These are phyloP conservation scores for Corythucha ciliata DNA, from an alignment of 2,888 invertebrate genomes.

Conservation along the genomic window DNA sequence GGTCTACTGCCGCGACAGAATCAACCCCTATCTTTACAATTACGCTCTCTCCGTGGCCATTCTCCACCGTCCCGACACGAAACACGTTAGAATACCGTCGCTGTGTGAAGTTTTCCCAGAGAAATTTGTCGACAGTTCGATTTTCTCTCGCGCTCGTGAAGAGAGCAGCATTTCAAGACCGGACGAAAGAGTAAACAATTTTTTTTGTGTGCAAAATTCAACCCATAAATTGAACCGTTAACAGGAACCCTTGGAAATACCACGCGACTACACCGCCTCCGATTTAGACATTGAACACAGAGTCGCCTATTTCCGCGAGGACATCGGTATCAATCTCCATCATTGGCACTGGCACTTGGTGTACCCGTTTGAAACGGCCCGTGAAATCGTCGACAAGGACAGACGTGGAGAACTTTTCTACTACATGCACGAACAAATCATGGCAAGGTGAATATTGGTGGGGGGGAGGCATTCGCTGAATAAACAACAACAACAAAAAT, in stretches of 20 bases:
- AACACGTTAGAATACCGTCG: constrained; percentile 58
- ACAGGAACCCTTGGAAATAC: constrained; percentile 58
- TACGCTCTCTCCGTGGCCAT: constrained; percentile 67
- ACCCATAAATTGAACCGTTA: no score
- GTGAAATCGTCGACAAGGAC: constrained; percentile 61
- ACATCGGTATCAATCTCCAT: constrained; percentile 73
- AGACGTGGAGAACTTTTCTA: constrained; percentile 69
- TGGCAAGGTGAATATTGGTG: constrained; percentile 47
- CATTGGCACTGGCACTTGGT: constrained; percentile 90
- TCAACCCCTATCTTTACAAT: constrained; percentile 72
- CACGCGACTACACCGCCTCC: constrained; percentile 64
- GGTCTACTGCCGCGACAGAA: constrained; percentile 58
- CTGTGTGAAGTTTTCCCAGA: constrained; percentile 71
- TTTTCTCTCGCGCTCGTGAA: constrained; percentile 59
- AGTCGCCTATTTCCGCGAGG: constrained; percentile 74
- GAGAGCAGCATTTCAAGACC: constrained; percentile 51
- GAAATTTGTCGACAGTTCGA: constrained; percentile 66
- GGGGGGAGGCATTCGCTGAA: no score
- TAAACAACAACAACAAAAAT: no score
- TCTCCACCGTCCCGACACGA: constrained; percentile 62
- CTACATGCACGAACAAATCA: constrained; percentile 66
- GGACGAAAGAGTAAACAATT: not conserved
- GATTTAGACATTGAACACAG: constrained; percentile 67
- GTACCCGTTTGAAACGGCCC: constrained; percentile 61
- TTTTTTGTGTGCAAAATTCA: no score